Evolutionary conservation across 2,113 vertebrate species (phyloP).

Genomic region (Illadopsis cleaveri): DNA sequence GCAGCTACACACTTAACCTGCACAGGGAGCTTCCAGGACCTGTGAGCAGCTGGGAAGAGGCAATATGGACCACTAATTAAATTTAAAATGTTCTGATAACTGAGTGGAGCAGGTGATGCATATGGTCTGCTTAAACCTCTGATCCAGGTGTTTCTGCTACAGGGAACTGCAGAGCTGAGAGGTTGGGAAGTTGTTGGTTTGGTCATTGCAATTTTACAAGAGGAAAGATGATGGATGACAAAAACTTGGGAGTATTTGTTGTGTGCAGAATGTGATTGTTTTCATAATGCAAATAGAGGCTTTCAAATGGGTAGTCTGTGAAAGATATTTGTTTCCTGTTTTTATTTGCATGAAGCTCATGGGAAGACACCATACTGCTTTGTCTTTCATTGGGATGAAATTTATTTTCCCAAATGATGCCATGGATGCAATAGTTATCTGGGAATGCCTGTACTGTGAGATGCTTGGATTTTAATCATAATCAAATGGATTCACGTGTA

Average conservation of each 20-base stretch:
- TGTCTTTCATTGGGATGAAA: not conserved
- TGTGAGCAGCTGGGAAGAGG: not conserved
- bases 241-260: not conserved
- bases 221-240: not conserved
- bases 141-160: not conserved
- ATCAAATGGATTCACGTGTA: not conserved
- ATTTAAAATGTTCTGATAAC: not conserved
- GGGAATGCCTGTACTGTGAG: not conserved
- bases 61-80: not conserved
- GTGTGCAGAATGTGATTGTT: not conserved
- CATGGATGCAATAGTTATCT: not conserved
- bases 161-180: not conserved
- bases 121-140: not conserved
- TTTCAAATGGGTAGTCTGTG: not conserved
- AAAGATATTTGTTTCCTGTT: not conserved
- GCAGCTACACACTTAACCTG: not conserved
- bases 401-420: not conserved
- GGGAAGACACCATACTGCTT: not conserved
- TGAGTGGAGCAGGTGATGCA: not conserved
- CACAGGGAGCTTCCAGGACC: not conserved
- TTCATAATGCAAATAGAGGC: not conserved
- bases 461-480: not conserved
- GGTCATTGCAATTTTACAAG: not conserved
- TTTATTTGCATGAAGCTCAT: not conserved
- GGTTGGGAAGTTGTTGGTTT: not conserved